phyloP scores from a whole-genome alignment of 2,113 vertebrate species.

The Centropus bengalensis region DNA sequence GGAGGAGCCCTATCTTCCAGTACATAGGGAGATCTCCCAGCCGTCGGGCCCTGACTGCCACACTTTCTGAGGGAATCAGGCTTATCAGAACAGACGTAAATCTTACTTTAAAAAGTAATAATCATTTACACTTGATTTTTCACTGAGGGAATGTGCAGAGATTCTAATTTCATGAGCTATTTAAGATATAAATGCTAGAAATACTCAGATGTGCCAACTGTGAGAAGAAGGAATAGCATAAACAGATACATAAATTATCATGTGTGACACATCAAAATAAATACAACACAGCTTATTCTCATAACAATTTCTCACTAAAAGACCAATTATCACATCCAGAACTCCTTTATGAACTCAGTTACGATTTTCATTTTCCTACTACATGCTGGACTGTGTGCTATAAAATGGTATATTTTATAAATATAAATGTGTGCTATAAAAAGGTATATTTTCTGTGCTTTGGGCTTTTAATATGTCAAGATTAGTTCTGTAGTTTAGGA shows the following conservation, averaged over 20 bases:
- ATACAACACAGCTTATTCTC: not conserved
- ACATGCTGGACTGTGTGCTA: not conserved
- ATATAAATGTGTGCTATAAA: not conserved
- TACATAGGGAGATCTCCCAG: no score
- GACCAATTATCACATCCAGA: not conserved
- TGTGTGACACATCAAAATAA: not conserved
- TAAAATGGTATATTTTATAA: not conserved
- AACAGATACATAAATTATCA: conserved; percentile 12
- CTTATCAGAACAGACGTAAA: not conserved
- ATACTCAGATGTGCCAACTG: not conserved
- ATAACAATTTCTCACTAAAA: not conserved
- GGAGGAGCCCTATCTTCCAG: no score
- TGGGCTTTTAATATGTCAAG: not conserved
- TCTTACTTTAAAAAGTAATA: not conserved
- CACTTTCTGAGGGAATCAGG: not conserved
- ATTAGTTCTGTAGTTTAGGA: not conserved
- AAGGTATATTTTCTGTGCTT: not conserved
- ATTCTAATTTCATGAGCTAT: not conserved
- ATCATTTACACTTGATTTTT: not conserved
- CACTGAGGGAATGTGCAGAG: not conserved
- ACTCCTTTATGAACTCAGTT: not conserved
- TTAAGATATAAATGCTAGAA: not conserved
- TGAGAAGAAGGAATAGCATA: not conserved
- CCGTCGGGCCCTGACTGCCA: no score
- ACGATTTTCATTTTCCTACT: not conserved